These are phyloP conservation scores for Pheosia gnoma DNA, from an alignment of 2,888 invertebrate species.

Conservation along the genomic window DNA sequence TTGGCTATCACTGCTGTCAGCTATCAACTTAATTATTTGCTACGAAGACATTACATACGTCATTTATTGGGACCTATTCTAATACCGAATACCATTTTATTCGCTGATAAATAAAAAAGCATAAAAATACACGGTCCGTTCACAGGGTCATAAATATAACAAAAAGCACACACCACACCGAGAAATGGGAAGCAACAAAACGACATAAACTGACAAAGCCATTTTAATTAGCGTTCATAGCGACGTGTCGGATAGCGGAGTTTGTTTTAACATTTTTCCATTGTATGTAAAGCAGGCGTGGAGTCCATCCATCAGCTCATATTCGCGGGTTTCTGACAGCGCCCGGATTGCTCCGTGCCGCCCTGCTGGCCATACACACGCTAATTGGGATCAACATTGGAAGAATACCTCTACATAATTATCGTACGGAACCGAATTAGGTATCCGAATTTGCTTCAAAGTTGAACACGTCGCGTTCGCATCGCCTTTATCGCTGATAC, in stretches of 20 bases:
- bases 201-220: conserved; percentile 66
- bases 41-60: conserved; percentile 16
- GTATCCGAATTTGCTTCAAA: conserved; percentile 33
- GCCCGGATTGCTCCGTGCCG: conserved; percentile 49
- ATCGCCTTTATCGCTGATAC: conserved; percentile 17
- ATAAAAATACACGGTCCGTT: conserved; percentile 43
- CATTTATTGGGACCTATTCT: conserved; percentile 8
- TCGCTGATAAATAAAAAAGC: conserved; percentile 27
- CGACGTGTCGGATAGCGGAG: conserved; percentile 64
- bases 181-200: conserved; percentile 66
- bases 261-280: conserved; percentile 71
- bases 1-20: neutral
- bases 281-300: conserved; percentile 78
- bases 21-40: neutral
- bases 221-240: conserved; percentile 80
- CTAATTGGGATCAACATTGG: conserved; percentile 60
- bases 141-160: conserved; percentile 56
- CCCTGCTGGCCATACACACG: conserved; percentile 56
- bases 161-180: conserved; percentile 57
- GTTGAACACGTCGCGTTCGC: conserved; percentile 23
- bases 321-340: conserved; percentile 70
- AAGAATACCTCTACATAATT: conserved; percentile 46
- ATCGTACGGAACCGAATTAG: conserved; percentile 43
- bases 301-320: conserved; percentile 80
- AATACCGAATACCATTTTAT: conserved; percentile 18